Conservation (phyloP, 2,113 vertebrate species). For the Hymenochirus boettgeri region DNA sequence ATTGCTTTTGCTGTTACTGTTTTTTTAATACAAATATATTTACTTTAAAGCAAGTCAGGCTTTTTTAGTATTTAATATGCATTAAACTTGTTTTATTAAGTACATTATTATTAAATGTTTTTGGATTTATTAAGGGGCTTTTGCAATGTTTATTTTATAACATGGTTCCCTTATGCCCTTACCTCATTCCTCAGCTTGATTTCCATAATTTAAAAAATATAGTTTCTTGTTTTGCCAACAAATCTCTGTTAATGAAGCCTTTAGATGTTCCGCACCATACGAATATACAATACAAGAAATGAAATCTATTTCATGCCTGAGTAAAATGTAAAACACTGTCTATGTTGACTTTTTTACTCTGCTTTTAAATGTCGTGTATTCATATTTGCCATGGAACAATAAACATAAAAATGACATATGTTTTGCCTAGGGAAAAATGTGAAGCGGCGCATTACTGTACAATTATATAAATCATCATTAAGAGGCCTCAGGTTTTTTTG, state of each 20-base stretch:
- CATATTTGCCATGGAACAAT: slow-evolving; percentile 17
- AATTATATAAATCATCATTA: slow-evolving; percentile 22
- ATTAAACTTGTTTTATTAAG: too few species aligned
- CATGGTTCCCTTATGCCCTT: too few species aligned
- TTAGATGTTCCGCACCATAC: neutral
- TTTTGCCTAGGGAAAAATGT: slow-evolving; percentile 10
- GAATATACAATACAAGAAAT: neutral
- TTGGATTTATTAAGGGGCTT: too few species aligned
- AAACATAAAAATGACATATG: slow-evolving; percentile 26
- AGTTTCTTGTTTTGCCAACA: too few species aligned
- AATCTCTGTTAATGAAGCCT: neutral
- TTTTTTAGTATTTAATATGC: too few species aligned
- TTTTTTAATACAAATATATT: too few species aligned
- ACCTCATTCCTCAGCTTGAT: too few species aligned
- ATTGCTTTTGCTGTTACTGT: too few species aligned
- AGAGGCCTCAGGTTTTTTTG: slow-evolving; percentile 10
- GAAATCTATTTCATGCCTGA: neutral
- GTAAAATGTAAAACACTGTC: neutral
- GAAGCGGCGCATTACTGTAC: slow-evolving; percentile 11
- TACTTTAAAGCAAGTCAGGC: too few species aligned
- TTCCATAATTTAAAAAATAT: too few species aligned
- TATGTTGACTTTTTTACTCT: neutral
- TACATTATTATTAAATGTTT: too few species aligned
- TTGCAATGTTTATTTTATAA: too few species aligned
- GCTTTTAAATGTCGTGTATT: slow-evolving; percentile 6